phyloP scores from a whole-genome alignment of 2,113 vertebrate genomes.

The Hypomesus transpacificus region DNA sequence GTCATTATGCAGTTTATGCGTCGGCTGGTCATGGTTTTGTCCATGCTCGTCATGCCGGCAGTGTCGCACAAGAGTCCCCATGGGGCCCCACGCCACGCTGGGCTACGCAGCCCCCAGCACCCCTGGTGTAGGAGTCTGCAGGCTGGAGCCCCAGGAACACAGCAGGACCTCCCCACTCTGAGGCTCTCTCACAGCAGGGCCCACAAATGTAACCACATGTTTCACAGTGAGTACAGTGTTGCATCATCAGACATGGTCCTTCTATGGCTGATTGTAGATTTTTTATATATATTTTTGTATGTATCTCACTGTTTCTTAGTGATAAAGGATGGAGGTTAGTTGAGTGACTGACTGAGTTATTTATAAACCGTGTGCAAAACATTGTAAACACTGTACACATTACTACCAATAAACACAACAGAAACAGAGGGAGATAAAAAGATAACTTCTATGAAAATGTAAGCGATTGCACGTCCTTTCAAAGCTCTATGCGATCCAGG shows the following conservation, averaged over 20 bases:
- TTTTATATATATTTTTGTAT: slow-evolving; percentile 3
- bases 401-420: neutral
- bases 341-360: neutral
- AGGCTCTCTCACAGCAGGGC: slow-evolving; percentile 46
- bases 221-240: slow-evolving; percentile 65
- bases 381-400: neutral
- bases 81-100: slow-evolving; percentile 20
- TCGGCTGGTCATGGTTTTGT: slow-evolving; percentile 53
- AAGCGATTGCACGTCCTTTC: slow-evolving; percentile 32
- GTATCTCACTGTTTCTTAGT: too few species aligned
- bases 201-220: slow-evolving; percentile 53
- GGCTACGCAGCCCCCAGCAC: slow-evolving; percentile 23
- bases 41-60: slow-evolving; percentile 53
- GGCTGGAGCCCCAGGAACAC: slow-evolving; percentile 29
- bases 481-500: slow-evolving; percentile 36
- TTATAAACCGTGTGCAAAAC: neutral
- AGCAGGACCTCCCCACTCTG: slow-evolving; percentile 26
- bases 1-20: slow-evolving; percentile 46
- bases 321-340: too few species aligned
- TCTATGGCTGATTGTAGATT: slow-evolving; percentile 1
- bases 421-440: neutral
- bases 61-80: slow-evolving; percentile 49
- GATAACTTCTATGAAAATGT: slow-evolving; percentile 28
- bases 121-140: slow-evolving; percentile 53
- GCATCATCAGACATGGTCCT: neutral